phyloP scores from a whole-genome alignment of 2,888 invertebrate species.

The Scaptomyza tumidula region DNA sequence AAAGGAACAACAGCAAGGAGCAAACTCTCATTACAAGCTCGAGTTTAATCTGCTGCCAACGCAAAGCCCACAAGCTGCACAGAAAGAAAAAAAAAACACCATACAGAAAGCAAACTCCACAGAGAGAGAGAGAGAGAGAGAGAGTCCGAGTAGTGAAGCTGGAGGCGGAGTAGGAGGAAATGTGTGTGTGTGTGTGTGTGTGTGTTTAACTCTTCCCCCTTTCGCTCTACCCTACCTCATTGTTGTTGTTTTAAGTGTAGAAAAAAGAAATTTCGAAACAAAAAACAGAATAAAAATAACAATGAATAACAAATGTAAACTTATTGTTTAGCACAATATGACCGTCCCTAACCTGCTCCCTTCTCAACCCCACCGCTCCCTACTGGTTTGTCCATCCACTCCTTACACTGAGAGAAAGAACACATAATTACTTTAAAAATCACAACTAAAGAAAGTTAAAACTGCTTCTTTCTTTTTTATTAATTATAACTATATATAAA shows the following conservation, averaged over 20 bases:
- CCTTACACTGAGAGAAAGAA: too few relatives aligned
- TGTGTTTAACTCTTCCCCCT: background rate
- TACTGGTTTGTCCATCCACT: too few relatives aligned
- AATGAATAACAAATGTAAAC: slow-evolving; percentile 59
- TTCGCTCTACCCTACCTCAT: background rate
- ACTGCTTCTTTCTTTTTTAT: too few relatives aligned
- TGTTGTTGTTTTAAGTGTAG: slow-evolving; percentile 27
- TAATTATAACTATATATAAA: too few relatives aligned
- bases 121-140: too few relatives aligned
- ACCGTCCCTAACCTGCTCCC: slow-evolving; percentile 17
- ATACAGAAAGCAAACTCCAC: slow-evolving; percentile 9
- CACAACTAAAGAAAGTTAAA: too few relatives aligned
- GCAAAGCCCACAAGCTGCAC: slow-evolving; percentile 42
- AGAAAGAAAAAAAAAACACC: background rate
- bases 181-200: slow-evolving; percentile 35
- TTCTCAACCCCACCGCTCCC: too few relatives aligned
- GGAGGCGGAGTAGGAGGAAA: background rate
- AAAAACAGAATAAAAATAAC: slow-evolving; percentile 12
- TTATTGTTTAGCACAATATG: slow-evolving; percentile 78
- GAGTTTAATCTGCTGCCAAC: slow-evolving; percentile 71
- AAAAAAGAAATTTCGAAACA: slow-evolving; percentile 4
- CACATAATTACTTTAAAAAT: too few relatives aligned
- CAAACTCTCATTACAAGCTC: slow-evolving; percentile 75
- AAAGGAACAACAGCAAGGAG: slow-evolving; percentile 38
- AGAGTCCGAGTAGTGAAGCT: slow-evolving; percentile 1